Percentiles rank a stretch among this genome's conserved stretches.
Conservation (phyloP, 2,113 vertebrate genomes). For the Eolophus roseicapilla region DNA sequence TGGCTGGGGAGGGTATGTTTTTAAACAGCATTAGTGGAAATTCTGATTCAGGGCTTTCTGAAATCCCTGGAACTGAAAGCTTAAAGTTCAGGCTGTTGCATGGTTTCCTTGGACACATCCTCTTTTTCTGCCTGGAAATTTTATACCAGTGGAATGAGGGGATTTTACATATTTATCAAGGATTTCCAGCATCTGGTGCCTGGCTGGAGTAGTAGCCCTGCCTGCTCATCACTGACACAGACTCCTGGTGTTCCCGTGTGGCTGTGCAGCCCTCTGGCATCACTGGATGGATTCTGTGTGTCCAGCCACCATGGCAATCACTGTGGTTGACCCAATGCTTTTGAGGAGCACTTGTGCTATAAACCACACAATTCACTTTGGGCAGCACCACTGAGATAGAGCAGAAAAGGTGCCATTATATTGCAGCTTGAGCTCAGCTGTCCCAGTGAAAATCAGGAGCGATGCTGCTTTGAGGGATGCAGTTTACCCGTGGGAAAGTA, state of each 20-base stretch:
- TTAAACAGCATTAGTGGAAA: background rate
- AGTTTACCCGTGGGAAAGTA: background rate
- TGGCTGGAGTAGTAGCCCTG: background rate
- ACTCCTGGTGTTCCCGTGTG: accelerated
- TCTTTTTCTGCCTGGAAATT: slow-evolving; percentile 14
- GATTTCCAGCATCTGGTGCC: slow-evolving; percentile 35
- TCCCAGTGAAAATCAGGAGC: background rate
- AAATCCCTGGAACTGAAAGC: slow-evolving; percentile 38
- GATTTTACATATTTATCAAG: slow-evolving; percentile 18
- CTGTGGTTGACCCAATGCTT: background rate
- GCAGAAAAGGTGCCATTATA: accelerated
- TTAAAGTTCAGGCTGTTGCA: background rate
- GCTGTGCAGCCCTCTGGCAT: background rate
- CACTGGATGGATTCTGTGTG: accelerated
- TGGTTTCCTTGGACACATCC: background rate
- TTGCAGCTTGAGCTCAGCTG: background rate
- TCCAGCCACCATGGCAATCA: accelerated
- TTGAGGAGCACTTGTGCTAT: background rate
- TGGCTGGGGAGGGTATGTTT: background rate
- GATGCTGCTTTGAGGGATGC: background rate
- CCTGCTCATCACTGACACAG: accelerated
- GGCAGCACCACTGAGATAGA: background rate
- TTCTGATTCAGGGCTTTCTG: slow-evolving; percentile 34
- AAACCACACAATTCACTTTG: background rate
- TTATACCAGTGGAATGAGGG: slow-evolving; percentile 29